Evolutionary conservation across 2,888 invertebrate species (phyloP).

Genomic region (Linnaemya vulpina): DNA sequence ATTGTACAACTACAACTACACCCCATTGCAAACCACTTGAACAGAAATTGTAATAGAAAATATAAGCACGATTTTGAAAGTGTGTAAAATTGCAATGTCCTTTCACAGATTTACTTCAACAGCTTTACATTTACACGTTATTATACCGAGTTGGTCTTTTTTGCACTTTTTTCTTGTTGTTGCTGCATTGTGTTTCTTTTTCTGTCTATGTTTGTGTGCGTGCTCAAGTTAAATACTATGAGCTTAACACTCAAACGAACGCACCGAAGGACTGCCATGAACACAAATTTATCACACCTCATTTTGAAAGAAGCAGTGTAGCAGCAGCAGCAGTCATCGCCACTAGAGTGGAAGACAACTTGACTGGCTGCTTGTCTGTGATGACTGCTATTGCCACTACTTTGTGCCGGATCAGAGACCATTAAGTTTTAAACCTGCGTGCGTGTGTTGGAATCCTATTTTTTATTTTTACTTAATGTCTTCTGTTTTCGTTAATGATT

Average conservation of each 20-base stretch:
- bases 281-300: constrained; percentile 68
- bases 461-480: constrained; percentile 46
- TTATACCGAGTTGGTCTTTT: constrained; percentile 37
- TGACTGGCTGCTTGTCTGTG: constrained; percentile 40
- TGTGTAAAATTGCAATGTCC: constrained; percentile 71
- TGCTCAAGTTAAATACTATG: constrained; percentile 49
- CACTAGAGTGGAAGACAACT: constrained; percentile 45
- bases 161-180: neutral
- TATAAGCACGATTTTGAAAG: constrained; percentile 68
- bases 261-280: constrained; percentile 15
- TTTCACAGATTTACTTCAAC: constrained; percentile 71
- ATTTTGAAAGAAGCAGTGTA: constrained; percentile 55
- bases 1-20: constrained; percentile 2
- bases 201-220: constrained; percentile 45
- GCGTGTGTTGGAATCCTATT: constrained; percentile 28
- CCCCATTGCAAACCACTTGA: constrained; percentile 27
- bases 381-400: constrained; percentile 18
- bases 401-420: constrained; percentile 42
- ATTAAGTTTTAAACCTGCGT: constrained; percentile 28
- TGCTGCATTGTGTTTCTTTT: constrained; percentile 8
- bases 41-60: constrained; percentile 59
- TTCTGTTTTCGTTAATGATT: constrained; percentile 62
- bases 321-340: constrained; percentile 52
- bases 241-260: constrained; percentile 57
- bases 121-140: constrained; percentile 70